phyloP scores from a whole-genome alignment of 30 jellyfish, hydroid and myxozoan genomes.

The Aurelia sp. region DNA sequence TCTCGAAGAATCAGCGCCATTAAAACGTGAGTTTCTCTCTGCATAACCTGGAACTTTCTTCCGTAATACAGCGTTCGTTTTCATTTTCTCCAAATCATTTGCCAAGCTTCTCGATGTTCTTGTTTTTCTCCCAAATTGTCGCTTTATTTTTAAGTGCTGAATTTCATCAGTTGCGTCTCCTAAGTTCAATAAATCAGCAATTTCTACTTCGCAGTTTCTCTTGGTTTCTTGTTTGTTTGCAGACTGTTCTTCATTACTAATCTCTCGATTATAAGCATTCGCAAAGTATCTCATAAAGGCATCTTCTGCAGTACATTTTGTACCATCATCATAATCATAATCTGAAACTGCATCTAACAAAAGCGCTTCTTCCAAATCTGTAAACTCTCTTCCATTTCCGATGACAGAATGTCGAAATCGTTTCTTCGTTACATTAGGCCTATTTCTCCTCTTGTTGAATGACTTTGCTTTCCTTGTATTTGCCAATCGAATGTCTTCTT shows the following conservation, averaged over 20 bases:
- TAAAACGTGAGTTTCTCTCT: background rate
- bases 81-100: conserved; percentile 7
- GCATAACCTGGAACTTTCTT: background rate
- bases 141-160: background rate
- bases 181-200: conserved; percentile 11
- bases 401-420: conserved; percentile 59
- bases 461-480: conserved; percentile 17
- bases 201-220: conserved; percentile 4
- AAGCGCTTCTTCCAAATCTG: conserved; percentile 34
- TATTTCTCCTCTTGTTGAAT: conserved; percentile 22
- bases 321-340: conserved; percentile 17
- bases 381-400: conserved; percentile 57
- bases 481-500: conserved; percentile 15
- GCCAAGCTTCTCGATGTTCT: conserved; percentile 6
- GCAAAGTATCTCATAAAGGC: conserved; percentile 24
- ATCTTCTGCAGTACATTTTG: conserved; percentile 7
- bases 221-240: background rate
- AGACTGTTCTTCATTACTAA: background rate
- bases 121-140: background rate
- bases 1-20: background rate
- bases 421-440: conserved; percentile 31
- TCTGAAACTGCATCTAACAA: conserved; percentile 8
- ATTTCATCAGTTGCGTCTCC: background rate
- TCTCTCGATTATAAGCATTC: conserved; percentile 14
- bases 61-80: background rate